Percentiles rank a stretch among this genome's conserved stretches.
phyloP scores from a whole-genome alignment of 2,888 invertebrate species.

The Pristionchus entomophagus region DNA sequence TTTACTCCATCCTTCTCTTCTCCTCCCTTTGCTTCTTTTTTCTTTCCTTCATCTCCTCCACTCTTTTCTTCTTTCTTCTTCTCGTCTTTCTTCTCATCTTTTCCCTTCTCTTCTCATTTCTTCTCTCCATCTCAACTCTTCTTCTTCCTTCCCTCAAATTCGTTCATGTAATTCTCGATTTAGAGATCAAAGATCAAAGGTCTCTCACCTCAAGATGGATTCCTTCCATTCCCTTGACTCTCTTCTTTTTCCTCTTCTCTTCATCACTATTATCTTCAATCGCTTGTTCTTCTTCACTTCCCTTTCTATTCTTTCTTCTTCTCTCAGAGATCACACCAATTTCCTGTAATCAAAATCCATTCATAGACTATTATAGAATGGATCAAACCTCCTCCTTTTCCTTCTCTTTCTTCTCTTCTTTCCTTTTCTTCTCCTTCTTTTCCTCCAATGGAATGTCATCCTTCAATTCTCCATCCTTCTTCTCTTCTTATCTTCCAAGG shows the following conservation, averaged over 20 bases:
- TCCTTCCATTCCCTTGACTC: not conserved
- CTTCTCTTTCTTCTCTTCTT: not conserved
- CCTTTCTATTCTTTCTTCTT: not conserved
- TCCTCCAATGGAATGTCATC: not conserved
- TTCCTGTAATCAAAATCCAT: too few relatives aligned
- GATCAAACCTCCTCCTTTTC: too few relatives aligned
- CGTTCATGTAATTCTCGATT: not conserved
- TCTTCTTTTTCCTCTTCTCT: slow-evolving; percentile 6
- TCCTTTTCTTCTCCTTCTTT: not conserved
- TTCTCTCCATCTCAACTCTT: not conserved
- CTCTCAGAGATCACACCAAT: too few relatives aligned
- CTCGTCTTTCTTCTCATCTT: not conserved
- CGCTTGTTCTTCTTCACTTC: not conserved
- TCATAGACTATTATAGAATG: too few relatives aligned
- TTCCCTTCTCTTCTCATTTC: not conserved
- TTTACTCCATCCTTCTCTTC: not conserved
- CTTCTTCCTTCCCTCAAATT: not conserved
- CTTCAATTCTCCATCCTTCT: not conserved
- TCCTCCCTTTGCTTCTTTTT: not conserved
- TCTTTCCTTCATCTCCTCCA: too few relatives aligned
- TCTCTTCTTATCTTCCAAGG: slow-evolving; percentile 4
- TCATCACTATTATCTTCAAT: slow-evolving; percentile 23
- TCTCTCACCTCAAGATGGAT: not conserved
- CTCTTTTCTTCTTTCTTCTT: not conserved
- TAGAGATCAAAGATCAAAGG: not conserved